Conservation (phyloP, 2,113 vertebrate species). For the Meles meles region DNA sequence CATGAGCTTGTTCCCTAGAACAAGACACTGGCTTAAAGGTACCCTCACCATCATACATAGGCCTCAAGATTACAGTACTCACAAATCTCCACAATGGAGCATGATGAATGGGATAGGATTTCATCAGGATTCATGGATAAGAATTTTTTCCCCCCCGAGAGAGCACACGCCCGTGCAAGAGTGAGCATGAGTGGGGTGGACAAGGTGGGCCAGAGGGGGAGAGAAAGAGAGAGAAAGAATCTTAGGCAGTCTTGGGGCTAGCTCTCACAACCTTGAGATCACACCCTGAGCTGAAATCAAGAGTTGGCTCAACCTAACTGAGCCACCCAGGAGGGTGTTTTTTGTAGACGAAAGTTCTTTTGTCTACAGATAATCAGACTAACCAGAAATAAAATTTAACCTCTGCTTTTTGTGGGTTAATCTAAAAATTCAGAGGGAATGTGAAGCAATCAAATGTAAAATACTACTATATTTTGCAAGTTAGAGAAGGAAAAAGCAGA, state of each 20-base stretch:
- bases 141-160: neutral
- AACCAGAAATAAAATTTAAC: neutral
- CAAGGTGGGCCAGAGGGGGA: neutral
- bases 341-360: neutral
- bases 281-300: neutral
- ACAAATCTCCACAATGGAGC: neutral
- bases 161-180: fast-evolving
- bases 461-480: neutral
- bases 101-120: neutral
- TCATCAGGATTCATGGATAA: neutral
- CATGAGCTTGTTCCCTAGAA: neutral
- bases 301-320: neutral
- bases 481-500: neutral
- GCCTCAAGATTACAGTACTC: neutral
- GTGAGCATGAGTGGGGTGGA: neutral
- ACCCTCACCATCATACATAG: neutral
- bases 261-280: neutral
- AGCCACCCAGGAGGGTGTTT: neutral
- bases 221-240: neutral
- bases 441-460: neutral
- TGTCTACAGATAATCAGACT: neutral
- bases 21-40: neutral
- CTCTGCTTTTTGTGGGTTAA: neutral
- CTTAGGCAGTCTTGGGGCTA: neutral
- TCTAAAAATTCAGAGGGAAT: neutral